These are phyloP conservation scores for Pseudorhiza aurosa DNA, from an alignment of 30 jellyfish, hydroid and myxozoan genomes.

Conservation along the genomic window DNA sequence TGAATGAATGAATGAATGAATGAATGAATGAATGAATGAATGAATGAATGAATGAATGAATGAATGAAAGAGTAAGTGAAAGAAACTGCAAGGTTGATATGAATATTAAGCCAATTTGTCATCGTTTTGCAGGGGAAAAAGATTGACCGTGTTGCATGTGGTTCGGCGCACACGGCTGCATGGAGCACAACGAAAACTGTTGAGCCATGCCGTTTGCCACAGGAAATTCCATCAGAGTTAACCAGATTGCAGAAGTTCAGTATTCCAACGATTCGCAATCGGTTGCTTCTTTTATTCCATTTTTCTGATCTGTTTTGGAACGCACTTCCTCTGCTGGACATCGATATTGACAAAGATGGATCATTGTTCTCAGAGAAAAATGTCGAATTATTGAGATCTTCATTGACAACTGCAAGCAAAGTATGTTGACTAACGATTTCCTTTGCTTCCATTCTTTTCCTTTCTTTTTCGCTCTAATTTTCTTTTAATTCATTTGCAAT, in stretches of 20 bases:
- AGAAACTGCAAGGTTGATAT: too few species aligned
- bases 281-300: slow-evolving; percentile 68
- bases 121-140: slow-evolving; percentile 64
- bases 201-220: slow-evolving; percentile 73
- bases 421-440: slow-evolving; percentile 4
- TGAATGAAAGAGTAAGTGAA: not conserved
- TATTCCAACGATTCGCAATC: slow-evolving; percentile 71
- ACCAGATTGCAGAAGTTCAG: slow-evolving; percentile 69
- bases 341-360: slow-evolving; percentile 16
- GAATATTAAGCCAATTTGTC: too few species aligned
- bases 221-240: slow-evolving; percentile 77
- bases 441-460: too few species aligned
- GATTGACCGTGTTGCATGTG: slow-evolving; percentile 89
- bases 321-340: slow-evolving; percentile 67
- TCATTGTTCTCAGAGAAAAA: slow-evolving; percentile 35
- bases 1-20: not conserved
- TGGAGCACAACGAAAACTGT: slow-evolving; percentile 82
- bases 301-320: slow-evolving; percentile 78
- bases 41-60: not conserved
- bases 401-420: slow-evolving; percentile 56
- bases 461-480: too few species aligned
- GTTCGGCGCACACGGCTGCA: slow-evolving; percentile 94
- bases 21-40: not conserved
- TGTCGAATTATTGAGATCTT: slow-evolving; percentile 54
- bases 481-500: too few species aligned